Evolutionary conservation across 2,113 vertebrate species (phyloP), one percentile per base, ranked within the genome.

Genomic region (Deroptyus accipitrinus): DNA sequence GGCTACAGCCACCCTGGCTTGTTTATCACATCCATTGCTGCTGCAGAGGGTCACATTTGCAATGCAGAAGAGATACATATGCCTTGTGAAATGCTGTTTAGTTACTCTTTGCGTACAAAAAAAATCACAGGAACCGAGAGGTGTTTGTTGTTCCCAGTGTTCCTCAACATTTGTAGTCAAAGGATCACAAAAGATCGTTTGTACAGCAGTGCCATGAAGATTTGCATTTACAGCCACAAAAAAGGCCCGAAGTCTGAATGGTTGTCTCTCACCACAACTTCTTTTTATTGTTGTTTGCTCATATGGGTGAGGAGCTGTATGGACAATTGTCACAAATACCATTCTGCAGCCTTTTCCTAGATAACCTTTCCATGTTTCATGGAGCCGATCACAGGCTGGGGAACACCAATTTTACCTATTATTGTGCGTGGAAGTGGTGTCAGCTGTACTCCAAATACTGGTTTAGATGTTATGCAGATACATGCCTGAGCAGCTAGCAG

Each of bases 341-440:
- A 7, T 62, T 75, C 33, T 75, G 23, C 76, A 63, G 54, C 37
- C 51, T 63, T 70, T 59, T 78, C 51, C 54, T 79, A 30, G 33
- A 79, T 84, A 62, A 55, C 9, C 4, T 59, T 59, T 30, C 49
- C 10, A 4, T 11, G n/a, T 62, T 93, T 84, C 37, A 13, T 9
- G 27, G 61, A 81, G 46, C 3, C 0, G 0, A 51, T 59, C 51
- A 33, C 31, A 61, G 42, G 7, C 33, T 52, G 28, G 5, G 10
- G 27, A 82, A 63, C 0, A 0, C 9, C 6, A 9, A 74, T 77
- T 90, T 93, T 57, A 46, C 17, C 27, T 25, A 1, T 22, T 20
- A 27, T 51, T 70, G 18, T 68, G n/a, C 31, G 69, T 88, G 51
- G 22, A 89, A 67, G 13, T 16, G 8, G 37, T 25, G 17, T 52